These are phyloP conservation scores for Epirrita christyi DNA, from an alignment of 2,888 invertebrate species.

Conservation along the genomic window DNA sequence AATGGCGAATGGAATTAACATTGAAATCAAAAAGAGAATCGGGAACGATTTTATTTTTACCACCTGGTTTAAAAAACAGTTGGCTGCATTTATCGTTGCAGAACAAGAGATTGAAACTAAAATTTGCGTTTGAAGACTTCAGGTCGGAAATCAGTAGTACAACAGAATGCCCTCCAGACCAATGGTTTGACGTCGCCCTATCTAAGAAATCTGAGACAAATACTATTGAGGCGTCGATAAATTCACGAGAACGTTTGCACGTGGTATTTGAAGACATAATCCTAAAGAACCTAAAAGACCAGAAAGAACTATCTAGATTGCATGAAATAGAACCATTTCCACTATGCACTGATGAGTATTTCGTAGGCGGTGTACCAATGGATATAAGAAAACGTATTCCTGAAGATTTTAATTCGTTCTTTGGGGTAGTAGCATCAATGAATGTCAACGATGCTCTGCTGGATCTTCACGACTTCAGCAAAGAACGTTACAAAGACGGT, in stretches of 20 bases:
- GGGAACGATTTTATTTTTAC: slow-evolving; percentile 67
- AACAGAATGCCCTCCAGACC: slow-evolving; percentile 60
- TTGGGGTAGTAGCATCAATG: slow-evolving; percentile 63
- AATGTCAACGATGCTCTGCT: slow-evolving; percentile 57
- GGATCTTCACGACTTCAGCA: slow-evolving; percentile 60
- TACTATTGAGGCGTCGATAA: slow-evolving; percentile 70
- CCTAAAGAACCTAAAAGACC: background rate
- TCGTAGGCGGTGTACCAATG: slow-evolving; percentile 63
- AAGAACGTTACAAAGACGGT: slow-evolving; percentile 61
- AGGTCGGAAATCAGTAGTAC: slow-evolving; percentile 65
- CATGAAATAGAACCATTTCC: slow-evolving; percentile 10
- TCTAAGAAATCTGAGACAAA: slow-evolving; percentile 60
- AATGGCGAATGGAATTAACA: slow-evolving; percentile 70
- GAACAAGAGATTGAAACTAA: slow-evolving; percentile 70
- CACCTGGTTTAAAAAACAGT: slow-evolving; percentile 48
- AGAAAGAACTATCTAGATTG: background rate
- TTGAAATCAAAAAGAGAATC: slow-evolving; percentile 64
- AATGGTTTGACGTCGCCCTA: slow-evolving; percentile 71
- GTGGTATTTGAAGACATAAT: slow-evolving; percentile 46
- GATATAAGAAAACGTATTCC: slow-evolving; percentile 44
- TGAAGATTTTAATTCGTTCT: slow-evolving; percentile 58
- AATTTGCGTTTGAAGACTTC: slow-evolving; percentile 54
- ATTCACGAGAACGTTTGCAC: slow-evolving; percentile 69
- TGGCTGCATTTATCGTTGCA: slow-evolving; percentile 67
- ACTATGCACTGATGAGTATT: slow-evolving; percentile 70